Evolutionary conservation across 2,797 vertebrate genomes (phyloP).

Genomic region (Taenioides sp.): DNA sequence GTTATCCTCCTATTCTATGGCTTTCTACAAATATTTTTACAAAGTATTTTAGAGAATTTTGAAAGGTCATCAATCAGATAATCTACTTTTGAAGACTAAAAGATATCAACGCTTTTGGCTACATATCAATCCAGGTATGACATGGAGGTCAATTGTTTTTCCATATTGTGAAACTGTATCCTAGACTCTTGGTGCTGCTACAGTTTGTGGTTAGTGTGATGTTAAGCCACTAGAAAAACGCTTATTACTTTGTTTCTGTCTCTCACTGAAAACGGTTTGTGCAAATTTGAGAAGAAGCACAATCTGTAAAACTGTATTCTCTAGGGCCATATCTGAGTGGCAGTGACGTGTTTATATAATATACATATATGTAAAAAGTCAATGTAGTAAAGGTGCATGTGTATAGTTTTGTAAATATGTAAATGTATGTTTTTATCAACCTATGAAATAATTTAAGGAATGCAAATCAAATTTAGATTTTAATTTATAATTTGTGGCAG

Average conservation of each 20-base stretch:
- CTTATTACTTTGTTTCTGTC: constrained; percentile 44
- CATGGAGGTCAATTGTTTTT: constrained; percentile 56
- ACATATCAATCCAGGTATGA: constrained; percentile 44
- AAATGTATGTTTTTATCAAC: constrained; percentile 80
- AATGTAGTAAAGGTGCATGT: constrained; percentile 76
- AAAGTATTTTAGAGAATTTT: constrained; percentile 2
- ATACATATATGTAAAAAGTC: constrained; percentile 65
- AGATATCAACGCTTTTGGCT: not conserved
- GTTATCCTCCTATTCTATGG: not conserved
- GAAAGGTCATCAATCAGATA: not conserved
- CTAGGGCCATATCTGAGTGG: constrained; percentile 56
- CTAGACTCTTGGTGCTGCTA: constrained; percentile 54
- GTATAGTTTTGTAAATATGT: constrained; percentile 81
- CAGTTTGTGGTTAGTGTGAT: constrained; percentile 42
- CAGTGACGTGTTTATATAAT: constrained; percentile 42
- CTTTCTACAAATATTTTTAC: constrained; percentile 3
- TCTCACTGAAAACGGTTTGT: constrained; percentile 41
- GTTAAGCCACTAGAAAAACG: constrained; percentile 56
- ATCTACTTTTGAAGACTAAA: constrained; percentile 1
- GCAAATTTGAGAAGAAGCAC: constrained; percentile 71
- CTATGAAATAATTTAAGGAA: constrained; percentile 81
- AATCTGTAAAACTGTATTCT: constrained; percentile 51
- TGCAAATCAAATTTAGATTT: constrained; percentile 80
- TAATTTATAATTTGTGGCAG: constrained; percentile 81
- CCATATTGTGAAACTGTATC: constrained; percentile 76